Conservation (phyloP, 2,888 invertebrate species). For the Amitus sp. region DNA sequence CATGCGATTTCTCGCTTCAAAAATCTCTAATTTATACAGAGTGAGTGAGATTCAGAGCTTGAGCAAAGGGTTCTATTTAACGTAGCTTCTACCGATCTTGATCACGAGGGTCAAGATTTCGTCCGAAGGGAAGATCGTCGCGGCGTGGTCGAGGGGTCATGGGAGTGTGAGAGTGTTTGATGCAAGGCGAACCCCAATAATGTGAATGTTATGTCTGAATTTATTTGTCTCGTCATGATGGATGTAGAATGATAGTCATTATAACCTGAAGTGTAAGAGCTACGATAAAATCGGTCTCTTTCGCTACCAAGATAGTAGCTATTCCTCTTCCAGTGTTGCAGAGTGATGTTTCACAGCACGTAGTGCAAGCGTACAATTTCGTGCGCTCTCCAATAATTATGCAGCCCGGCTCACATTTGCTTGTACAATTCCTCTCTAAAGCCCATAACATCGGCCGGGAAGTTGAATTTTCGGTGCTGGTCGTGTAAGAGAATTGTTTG, state of each 20-base stretch:
- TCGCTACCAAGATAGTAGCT: constrained; percentile 39
- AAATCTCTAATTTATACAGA: no score
- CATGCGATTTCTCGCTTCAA: no score
- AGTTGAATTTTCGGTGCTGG: constrained; percentile 81
- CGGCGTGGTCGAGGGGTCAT: no score
- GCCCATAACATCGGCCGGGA: constrained; percentile 83
- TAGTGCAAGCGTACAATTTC: constrained; percentile 87
- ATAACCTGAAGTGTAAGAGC: constrained; percentile 55
- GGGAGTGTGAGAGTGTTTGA: no score
- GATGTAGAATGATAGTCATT: constrained; percentile 56
- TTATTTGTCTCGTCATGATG: constrained; percentile 55
- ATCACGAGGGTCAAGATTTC: no score
- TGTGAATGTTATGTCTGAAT: no score
- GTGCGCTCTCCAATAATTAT: constrained; percentile 90
- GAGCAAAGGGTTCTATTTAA: no score
- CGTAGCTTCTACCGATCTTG: no score
- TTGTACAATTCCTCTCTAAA: constrained; percentile 83
- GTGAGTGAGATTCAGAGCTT: no score
- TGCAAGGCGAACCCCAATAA: no score
- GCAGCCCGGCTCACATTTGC: constrained; percentile 87
- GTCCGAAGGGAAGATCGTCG: no score
- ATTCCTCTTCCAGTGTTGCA: constrained; percentile 80
- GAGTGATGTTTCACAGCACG: constrained; percentile 81
- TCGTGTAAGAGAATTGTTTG: constrained; percentile 84
- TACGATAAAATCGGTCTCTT: constrained; percentile 50